Base-by-base conservation (phyloP, 1,140 invertebrate species). In the Conus ventricosus region DNA sequence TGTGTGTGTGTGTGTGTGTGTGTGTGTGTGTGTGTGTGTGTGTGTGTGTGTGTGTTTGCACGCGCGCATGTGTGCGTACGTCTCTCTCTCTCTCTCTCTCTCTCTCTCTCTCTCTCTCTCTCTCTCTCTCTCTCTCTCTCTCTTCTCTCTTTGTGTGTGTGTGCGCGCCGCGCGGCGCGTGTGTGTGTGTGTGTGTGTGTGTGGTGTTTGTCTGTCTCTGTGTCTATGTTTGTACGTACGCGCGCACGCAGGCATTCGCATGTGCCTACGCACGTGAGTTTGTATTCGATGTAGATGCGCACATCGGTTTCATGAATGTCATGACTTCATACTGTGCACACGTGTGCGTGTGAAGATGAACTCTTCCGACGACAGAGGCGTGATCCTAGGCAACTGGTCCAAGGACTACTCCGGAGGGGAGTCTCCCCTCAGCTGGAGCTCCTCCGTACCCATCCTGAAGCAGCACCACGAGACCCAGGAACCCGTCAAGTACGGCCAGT, bases 401-500 rank as follows among this genome's bases (percentile, higher is more conserved):
- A 97, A 97, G 55, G 97, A 98, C 91, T 98, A 98, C 95, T 85
- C 86, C 0, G 91, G 81, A 39, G 98, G 98, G 3, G 97, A 96
- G 0, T 96, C 97, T 8, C 98, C 98, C 0, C 97, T 97, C 0
- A 97, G 97, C 89, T 99, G 98, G 98, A 96, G 97, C 8, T 98
- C 98, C 0, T 98, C 97, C 75, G 96, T 97, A 55, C 96, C 97
- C 85, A 99, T 99, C 89, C 94, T 99, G 1, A 97, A 98, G 93
- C 96, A 98, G 92, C 99, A 97, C 95, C 97, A 97, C 91, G 89
- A 91, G 4, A 97, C 97, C 90, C 67, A 85, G 3, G 97, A 97
- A 92, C 97, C 98, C 0, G 98, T 99, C 0, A 98, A 98, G 94
- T 99, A 97, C 93, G 98, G 97, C 0, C 98, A 99, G 91, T 99